Conservation (phyloP, 2,797 vertebrate species). For the Myotis myotis region DNA sequence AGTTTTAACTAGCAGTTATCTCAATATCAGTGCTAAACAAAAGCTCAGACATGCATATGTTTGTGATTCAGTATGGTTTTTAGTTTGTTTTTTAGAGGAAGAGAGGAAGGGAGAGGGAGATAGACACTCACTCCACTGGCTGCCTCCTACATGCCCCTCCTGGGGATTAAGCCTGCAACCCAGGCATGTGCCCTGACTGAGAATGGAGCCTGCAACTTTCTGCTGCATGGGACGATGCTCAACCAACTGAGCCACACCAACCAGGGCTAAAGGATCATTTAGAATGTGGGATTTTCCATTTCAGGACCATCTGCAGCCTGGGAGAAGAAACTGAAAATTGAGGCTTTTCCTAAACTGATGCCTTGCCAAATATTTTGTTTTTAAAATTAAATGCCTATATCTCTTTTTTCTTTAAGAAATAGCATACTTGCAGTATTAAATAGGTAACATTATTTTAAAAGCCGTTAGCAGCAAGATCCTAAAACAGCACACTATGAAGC, state of each 20-base stretch:
- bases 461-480: neutral
- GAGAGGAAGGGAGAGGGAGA: too few relatives aligned
- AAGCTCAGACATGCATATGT: neutral
- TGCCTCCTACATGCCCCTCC: too few relatives aligned
- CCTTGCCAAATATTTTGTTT: neutral
- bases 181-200: too few relatives aligned
- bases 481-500: neutral
- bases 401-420: neutral
- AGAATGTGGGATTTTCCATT: neutral
- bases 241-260: too few relatives aligned
- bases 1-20: neutral
- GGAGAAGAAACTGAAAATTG: neutral
- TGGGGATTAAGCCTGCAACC: too few relatives aligned
- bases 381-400: neutral
- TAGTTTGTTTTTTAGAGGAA: neutral
- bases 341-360: neutral
- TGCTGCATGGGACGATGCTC: too few relatives aligned
- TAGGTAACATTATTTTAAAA: neutral
- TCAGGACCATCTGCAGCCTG: neutral
- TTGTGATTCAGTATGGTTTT: neutral
- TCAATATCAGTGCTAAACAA: neutral
- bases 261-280: neutral
- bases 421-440: neutral
- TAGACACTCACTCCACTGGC: too few relatives aligned
- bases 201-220: too few relatives aligned